Evolutionary conservation across 2,797 vertebrate species (phyloP), one percentile per base, ranked within the genome.

Genomic region (Fringilla coelebs): DNA sequence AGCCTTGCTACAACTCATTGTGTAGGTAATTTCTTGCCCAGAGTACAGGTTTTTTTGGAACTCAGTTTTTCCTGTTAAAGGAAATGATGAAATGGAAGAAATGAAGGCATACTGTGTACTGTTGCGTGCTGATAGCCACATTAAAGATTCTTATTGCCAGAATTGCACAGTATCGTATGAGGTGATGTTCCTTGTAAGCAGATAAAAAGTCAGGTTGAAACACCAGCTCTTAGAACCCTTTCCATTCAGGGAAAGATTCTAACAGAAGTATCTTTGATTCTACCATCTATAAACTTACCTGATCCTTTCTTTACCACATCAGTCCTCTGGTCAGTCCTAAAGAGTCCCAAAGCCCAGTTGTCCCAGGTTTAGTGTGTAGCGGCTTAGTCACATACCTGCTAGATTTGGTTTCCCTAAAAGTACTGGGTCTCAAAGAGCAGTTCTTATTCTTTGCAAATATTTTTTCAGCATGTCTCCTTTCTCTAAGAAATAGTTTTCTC

Each of bases 21-120:
- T 72, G 70, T 71, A 88, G 91, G 89, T 94, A 61, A 90, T 92
- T 95, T 94, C 65, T 91, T 91, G 89, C 85, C 58, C 61, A 72
- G 72, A 88, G 73, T 74, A 43, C 45, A 63, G 43, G 61, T 71
- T 86, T 91, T 91, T 94, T 92, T 90, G 84, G 84, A 96, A 54
- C 78, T 89, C 52, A 8, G 52, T 85, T 95, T 94, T 96, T 95
- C 90, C 88, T 82, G 74, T 92, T 70, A 89, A 63, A 95, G 93
- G 96, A 95, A 96, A 90, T 96, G 73, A 93, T 93, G 86, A 94
- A 94, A 92, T 94, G 92, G 86, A 95, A 95, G 78, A 95, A 90
- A 8, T 94, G 92, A 95, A 93, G 75, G 38, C 76, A 48, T 84
- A 12, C 62, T 41, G 51, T 72, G 54, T 49, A 34, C 38, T 85